These are phyloP conservation scores for Zelleria hepariella DNA, from an alignment of 2,888 invertebrate genomes.

Conservation along the genomic window DNA sequence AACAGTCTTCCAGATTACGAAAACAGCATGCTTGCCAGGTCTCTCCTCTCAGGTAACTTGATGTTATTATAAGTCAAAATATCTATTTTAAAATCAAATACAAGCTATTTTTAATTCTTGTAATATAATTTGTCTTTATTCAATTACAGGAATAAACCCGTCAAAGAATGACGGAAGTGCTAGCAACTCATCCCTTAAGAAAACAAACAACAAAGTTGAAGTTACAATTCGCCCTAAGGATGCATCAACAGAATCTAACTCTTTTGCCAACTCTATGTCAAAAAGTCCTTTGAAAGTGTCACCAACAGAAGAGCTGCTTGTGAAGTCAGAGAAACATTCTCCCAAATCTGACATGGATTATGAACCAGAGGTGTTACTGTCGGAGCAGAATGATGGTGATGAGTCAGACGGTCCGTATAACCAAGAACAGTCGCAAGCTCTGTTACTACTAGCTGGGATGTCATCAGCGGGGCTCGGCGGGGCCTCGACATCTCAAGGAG, in stretches of 20 bases:
- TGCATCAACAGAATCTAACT: slow-evolving; percentile 33
- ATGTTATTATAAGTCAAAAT: not conserved
- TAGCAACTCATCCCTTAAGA: slow-evolving; percentile 43
- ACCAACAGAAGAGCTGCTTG: slow-evolving; percentile 37
- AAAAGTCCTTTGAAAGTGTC: slow-evolving; percentile 48
- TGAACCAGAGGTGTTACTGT: slow-evolving; percentile 61
- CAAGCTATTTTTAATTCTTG: too few species aligned
- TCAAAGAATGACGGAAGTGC: slow-evolving; percentile 51
- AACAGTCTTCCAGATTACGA: slow-evolving; percentile 66
- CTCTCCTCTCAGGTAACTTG: slow-evolving; percentile 56
- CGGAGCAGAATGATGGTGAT: slow-evolving; percentile 55
- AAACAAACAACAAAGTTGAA: slow-evolving; percentile 30
- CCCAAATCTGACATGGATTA: slow-evolving; percentile 61
- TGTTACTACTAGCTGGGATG: slow-evolving; percentile 54
- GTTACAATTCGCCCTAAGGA: slow-evolving; percentile 44
- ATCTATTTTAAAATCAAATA: not conserved
- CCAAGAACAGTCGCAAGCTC: slow-evolving; percentile 54
- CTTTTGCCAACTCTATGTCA: slow-evolving; percentile 32
- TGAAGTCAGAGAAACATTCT: slow-evolving; percentile 60
- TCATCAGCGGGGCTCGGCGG: slow-evolving; percentile 40
- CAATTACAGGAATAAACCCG: slow-evolving; percentile 57
- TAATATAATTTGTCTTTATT: not conserved
- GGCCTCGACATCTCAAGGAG: slow-evolving; percentile 55
- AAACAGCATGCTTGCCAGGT: slow-evolving; percentile 69
- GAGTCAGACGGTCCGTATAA: slow-evolving; percentile 46